phyloP scores from a whole-genome alignment of 2,113 vertebrate genomes.

The Periophthalmus modestus region DNA sequence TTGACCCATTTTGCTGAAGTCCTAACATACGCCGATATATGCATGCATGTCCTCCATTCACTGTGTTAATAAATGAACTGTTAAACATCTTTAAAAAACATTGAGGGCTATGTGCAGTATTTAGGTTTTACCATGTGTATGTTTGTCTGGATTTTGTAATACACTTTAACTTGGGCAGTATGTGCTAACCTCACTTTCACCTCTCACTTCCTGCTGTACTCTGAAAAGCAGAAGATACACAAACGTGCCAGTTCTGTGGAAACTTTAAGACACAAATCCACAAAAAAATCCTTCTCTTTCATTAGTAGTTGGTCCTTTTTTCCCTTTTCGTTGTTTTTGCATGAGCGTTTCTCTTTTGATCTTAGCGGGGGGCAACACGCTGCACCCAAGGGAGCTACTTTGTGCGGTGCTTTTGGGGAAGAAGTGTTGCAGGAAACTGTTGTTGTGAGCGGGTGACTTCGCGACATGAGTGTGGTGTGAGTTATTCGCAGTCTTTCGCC shows the following conservation, averaged over 20 bases:
- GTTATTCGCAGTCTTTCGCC: constrained; percentile 32
- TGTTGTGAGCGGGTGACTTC: constrained; percentile 6
- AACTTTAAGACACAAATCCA: constrained; percentile 13
- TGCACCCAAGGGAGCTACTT: background rate
- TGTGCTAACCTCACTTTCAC: background rate
- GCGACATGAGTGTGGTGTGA: constrained; percentile 47
- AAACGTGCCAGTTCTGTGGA: background rate
- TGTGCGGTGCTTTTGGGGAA: constrained; percentile 5
- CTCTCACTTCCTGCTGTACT: background rate
- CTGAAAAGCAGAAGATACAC: background rate
- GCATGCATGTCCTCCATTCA: background rate
- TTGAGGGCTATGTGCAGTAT: background rate
- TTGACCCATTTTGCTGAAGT: background rate
- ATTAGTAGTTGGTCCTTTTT: background rate
- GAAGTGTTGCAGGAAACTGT: constrained; percentile 39
- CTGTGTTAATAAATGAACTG: background rate
- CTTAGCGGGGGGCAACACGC: too few species aligned
- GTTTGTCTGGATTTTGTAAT: background rate
- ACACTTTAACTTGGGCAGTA: background rate
- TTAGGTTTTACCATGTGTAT: background rate
- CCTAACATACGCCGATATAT: background rate
- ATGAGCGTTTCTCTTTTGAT: background rate
- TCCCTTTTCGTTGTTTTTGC: background rate
- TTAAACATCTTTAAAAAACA: background rate
- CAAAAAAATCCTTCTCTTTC: constrained; percentile 26